phyloP scores from a whole-genome alignment of 2,113 vertebrate species.

The Anseranas semipalmata region DNA sequence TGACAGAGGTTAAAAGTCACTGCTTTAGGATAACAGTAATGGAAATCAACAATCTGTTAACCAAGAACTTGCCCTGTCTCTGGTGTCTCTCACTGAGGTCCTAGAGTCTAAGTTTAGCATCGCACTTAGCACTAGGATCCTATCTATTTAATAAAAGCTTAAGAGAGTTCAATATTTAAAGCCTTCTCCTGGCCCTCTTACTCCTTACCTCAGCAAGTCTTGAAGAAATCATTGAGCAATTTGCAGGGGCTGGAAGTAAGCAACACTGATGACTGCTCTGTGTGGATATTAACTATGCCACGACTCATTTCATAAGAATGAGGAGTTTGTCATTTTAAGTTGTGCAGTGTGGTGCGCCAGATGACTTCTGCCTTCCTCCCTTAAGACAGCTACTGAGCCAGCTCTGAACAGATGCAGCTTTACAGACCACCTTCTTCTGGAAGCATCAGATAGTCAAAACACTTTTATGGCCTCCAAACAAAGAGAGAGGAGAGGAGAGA shows the following conservation, averaged over 20 bases:
- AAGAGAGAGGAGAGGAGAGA: not conserved
- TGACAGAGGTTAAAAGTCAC: not conserved
- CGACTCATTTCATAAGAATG: constrained; percentile 54
- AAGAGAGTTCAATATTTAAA: not conserved
- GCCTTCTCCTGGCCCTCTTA: constrained; percentile 31
- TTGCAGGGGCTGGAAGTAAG: constrained; percentile 46
- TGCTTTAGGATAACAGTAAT: not conserved
- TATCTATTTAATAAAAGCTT: not conserved
- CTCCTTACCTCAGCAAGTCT: constrained; percentile 59
- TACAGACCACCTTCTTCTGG: constrained; percentile 48
- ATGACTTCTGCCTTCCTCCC: constrained; percentile 59
- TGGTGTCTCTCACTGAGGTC: not conserved
- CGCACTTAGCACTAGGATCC: not conserved
- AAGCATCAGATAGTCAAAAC: constrained; percentile 33
- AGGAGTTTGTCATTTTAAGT: constrained; percentile 48
- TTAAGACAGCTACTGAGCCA: constrained; percentile 47
- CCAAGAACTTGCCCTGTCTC: not conserved
- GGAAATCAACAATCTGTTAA: not conserved
- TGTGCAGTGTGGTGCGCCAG: constrained; percentile 9
- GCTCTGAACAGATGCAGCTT: constrained; percentile 23
- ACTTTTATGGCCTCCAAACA: not conserved
- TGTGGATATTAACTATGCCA: constrained; percentile 54
- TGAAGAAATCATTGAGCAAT: constrained; percentile 61
- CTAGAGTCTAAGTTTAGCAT: not conserved
- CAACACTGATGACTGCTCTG: constrained; percentile 45